phyloP scores from a whole-genome alignment of 30 jellyfish, hydroid and myxozoan genomes.

The Aurelia sp. region DNA sequence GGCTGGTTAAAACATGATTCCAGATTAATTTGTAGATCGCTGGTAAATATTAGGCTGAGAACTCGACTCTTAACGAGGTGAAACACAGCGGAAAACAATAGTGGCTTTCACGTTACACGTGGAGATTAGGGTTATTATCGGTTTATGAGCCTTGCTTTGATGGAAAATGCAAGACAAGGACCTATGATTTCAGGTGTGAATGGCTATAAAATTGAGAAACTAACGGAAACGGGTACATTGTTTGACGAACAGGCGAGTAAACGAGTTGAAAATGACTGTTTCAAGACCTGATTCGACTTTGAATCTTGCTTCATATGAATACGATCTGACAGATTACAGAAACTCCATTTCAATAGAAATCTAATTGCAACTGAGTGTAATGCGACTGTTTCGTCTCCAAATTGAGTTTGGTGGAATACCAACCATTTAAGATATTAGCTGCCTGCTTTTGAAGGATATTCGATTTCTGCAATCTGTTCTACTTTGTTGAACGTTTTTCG shows the following conservation, averaged over 20 bases:
- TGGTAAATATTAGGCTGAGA: slow-evolving; percentile 75
- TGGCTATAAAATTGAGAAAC: slow-evolving; percentile 25
- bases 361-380: slow-evolving; percentile 39
- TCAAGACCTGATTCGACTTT: slow-evolving; percentile 15
- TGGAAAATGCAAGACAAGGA: slow-evolving; percentile 55
- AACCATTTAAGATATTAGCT: no score
- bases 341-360: slow-evolving; percentile 14
- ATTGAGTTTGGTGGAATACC: neutral
- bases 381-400: slow-evolving; percentile 7
- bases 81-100: slow-evolving; percentile 68
- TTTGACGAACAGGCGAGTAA: slow-evolving; percentile 22
- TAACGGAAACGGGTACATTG: slow-evolving; percentile 16
- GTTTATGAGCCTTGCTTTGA: slow-evolving; percentile 66
- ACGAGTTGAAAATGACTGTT: slow-evolving; percentile 18
- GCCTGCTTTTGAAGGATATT: no score
- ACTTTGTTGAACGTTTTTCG: no score
- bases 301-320: slow-evolving; percentile 17
- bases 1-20: slow-evolving; percentile 87
- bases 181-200: slow-evolving; percentile 48
- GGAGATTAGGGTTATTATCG: slow-evolving; percentile 78
- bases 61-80: slow-evolving; percentile 82
- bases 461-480: no score
- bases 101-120: slow-evolving; percentile 82
- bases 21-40: slow-evolving; percentile 83
- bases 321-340: slow-evolving; percentile 26